Conservation (phyloP, 2,888 invertebrate genomes). For the Eilema griseolum region DNA sequence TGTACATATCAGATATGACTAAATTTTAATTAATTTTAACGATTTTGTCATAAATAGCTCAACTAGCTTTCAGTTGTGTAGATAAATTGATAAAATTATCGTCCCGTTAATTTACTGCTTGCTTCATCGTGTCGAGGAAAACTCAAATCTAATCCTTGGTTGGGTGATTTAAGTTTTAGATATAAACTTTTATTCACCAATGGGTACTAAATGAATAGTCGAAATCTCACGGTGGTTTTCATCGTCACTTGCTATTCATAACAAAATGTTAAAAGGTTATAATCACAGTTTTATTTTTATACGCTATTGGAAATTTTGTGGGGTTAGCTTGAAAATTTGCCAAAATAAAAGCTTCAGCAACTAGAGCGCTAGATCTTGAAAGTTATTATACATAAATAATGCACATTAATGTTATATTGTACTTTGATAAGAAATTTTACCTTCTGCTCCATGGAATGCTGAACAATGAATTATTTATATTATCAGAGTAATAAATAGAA, state of each 20-base stretch:
- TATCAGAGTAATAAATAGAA: constrained; percentile 36
- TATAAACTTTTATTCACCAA: background rate
- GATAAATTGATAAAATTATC: background rate
- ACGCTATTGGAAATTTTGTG: no score
- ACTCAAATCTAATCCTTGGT: background rate
- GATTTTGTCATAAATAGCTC: background rate
- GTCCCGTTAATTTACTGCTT: background rate
- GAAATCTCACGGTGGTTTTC: background rate
- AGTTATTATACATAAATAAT: constrained; percentile 1
- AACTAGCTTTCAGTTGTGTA: background rate
- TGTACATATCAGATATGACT: background rate
- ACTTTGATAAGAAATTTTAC: constrained; percentile 30
- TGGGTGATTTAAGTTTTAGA: no score
- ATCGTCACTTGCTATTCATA: no score
- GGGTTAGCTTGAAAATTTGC: background rate
- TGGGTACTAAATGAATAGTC: background rate
- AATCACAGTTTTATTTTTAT: no score
- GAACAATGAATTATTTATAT: constrained; percentile 48
- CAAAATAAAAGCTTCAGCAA: background rate
- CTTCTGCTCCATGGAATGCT: constrained; percentile 23
- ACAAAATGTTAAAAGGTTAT: no score
- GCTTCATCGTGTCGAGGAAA: background rate
- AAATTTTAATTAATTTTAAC: background rate
- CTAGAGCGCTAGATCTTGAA: background rate
- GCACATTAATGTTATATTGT: background rate